Percentiles rank a stretch among this genome's conserved stretches.
phyloP scores from a whole-genome alignment of 2,797 vertebrate species.

The Gambusia yucatana region DNA sequence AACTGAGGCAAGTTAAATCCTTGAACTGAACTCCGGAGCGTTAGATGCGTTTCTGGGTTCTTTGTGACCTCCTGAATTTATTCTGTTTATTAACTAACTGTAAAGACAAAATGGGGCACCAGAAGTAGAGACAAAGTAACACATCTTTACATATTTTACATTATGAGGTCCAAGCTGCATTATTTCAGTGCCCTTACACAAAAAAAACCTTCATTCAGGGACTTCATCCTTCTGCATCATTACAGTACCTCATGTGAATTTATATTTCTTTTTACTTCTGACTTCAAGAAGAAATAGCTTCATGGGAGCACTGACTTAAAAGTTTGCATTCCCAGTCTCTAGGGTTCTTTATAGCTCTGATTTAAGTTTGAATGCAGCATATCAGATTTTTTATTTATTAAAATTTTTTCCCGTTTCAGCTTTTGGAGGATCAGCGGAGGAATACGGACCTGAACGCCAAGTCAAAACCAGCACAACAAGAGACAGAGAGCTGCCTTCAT shows the following conservation, averaged over 20 bases:
- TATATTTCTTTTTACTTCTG: slow-evolving; percentile 46
- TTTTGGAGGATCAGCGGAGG: slow-evolving; percentile 36
- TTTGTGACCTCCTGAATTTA: not conserved
- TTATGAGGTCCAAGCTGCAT: not conserved
- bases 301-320: slow-evolving; percentile 57
- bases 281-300: slow-evolving; percentile 50
- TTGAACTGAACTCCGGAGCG: not conserved
- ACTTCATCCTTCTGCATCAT: slow-evolving; percentile 59
- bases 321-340: slow-evolving; percentile 50
- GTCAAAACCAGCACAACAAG: slow-evolving; percentile 22
- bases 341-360: slow-evolving; percentile 51
- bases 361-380: slow-evolving; percentile 58
- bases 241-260: slow-evolving; percentile 52
- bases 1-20: not conserved
- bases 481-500: slow-evolving; percentile 43
- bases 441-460: slow-evolving; percentile 17
- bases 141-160: not conserved
- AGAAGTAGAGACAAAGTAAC: not conserved
- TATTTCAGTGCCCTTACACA: not conserved
- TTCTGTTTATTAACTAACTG: not conserved
- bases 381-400: slow-evolving; percentile 10
- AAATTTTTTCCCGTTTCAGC: slow-evolving; percentile 41
- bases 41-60: not conserved
- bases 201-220: slow-evolving; percentile 37
- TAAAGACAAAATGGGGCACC: not conserved